phyloP scores from a whole-genome alignment of 2,113 vertebrate genomes.

The Tringa solitaria region DNA sequence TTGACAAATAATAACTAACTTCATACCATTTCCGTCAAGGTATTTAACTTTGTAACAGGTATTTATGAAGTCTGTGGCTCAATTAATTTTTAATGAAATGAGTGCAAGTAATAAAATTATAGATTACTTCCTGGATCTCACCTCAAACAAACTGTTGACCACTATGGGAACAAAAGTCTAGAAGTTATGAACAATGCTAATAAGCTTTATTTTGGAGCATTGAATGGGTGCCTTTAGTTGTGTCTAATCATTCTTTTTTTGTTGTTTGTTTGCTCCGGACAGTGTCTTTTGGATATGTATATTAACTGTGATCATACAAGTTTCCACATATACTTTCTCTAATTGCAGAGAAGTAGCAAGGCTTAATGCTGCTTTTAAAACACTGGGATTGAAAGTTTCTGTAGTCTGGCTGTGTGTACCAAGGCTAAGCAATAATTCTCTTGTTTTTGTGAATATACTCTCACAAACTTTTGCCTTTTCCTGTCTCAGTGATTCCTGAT shows the following conservation, averaged over 20 bases:
- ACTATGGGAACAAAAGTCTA: not conserved
- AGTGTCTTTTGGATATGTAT: not conserved
- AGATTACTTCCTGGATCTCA: not conserved
- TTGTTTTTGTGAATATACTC: not conserved
- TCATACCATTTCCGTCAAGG: not conserved
- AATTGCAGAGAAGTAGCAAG: not conserved
- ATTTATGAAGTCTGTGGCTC: not conserved
- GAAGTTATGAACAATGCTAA: not conserved
- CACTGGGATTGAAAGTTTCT: not conserved
- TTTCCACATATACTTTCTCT: not conserved
- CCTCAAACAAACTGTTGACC: not conserved
- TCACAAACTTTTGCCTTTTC: not conserved
- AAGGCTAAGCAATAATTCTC: not conserved
- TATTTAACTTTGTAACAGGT: not conserved
- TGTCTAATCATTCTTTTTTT: not conserved
- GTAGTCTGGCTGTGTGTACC: rapidly evolving
- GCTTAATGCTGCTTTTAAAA: not conserved
- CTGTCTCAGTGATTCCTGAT: not conserved
- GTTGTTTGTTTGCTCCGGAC: not conserved
- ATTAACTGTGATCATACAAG: not conserved
- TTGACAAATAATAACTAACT: not conserved
- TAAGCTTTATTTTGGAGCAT: not conserved
- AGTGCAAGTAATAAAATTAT: not conserved
- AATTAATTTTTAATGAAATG: not conserved
- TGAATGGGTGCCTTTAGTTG: not conserved